These are phyloP conservation scores for Morone saxatilis DNA, from an alignment of 2,113 vertebrate species.

Conservation along the genomic window DNA sequence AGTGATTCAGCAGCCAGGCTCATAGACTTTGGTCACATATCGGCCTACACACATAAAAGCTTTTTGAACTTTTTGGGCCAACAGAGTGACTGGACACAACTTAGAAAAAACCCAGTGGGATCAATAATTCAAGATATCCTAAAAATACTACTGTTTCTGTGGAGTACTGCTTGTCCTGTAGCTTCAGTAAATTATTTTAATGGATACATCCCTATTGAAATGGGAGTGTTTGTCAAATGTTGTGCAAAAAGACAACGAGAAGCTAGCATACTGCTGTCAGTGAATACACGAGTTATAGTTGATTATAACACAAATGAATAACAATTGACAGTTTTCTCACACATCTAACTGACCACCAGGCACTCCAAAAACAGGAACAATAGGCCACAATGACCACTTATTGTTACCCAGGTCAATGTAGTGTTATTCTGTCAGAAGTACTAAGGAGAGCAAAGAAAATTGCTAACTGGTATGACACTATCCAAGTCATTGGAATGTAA, in stretches of 20 bases:
- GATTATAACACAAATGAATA: background rate
- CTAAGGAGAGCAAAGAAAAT: too few species aligned
- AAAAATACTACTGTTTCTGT: conserved; percentile 6
- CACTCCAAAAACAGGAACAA: too few species aligned
- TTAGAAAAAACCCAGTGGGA: background rate
- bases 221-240: background rate
- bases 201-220: background rate
- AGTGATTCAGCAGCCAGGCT: background rate
- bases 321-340: too few species aligned
- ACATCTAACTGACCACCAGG: too few species aligned
- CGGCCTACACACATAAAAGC: background rate
- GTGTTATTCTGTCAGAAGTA: too few species aligned
- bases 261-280: background rate
- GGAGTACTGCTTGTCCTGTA: background rate
- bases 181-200: background rate
- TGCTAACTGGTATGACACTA: too few species aligned
- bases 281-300: background rate
- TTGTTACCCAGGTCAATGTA: too few species aligned
- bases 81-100: background rate
- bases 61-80: background rate
- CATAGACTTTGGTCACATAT: background rate
- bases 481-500: background rate
- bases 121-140: conserved; percentile 40
- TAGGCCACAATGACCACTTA: too few species aligned
- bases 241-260: background rate